phyloP scores from a whole-genome alignment of 2,113 vertebrate species.

The Polyodon spathula region DNA sequence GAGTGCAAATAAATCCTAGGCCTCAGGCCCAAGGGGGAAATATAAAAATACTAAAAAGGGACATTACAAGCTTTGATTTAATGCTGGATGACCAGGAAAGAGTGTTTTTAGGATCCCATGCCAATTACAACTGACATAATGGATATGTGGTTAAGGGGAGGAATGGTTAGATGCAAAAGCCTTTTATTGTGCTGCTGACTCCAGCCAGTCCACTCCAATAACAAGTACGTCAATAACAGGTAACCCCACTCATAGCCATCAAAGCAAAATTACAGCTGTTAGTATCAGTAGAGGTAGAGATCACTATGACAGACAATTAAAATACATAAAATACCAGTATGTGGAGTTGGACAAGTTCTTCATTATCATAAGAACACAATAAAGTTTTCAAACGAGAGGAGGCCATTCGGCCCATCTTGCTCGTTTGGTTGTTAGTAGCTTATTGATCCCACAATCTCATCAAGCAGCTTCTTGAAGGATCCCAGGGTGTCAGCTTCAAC shows the following conservation, averaged over 20 bases:
- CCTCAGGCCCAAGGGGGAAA: conserved; percentile 19
- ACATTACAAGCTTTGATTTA: conserved; percentile 30
- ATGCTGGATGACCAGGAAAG: conserved; percentile 20
- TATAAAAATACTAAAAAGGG: conserved; percentile 26
- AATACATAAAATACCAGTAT: too few species aligned
- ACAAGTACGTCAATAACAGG: neutral
- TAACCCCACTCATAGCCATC: neutral
- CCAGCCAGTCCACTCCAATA: neutral
- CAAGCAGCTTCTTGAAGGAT: too few species aligned
- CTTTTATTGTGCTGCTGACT: conserved; percentile 7
- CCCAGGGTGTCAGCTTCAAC: too few species aligned
- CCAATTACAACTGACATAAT: conserved; percentile 23
- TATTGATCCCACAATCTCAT: too few species aligned
- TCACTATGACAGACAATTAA: too few species aligned
- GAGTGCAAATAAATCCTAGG: conserved; percentile 12
- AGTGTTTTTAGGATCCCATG: conserved; percentile 18
- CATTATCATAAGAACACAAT: too few species aligned
- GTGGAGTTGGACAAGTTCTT: too few species aligned
- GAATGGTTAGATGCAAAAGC: conserved; percentile 5
- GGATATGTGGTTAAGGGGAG: conserved; percentile 17
- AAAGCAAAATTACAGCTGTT: too few species aligned
- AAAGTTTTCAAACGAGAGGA: too few species aligned
- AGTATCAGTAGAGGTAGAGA: too few species aligned
- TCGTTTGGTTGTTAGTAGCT: too few species aligned
- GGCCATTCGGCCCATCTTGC: too few species aligned